These are phyloP conservation scores for Pelecanus crispus DNA, from an alignment of 2,113 vertebrate genomes.

Conservation along the genomic window DNA sequence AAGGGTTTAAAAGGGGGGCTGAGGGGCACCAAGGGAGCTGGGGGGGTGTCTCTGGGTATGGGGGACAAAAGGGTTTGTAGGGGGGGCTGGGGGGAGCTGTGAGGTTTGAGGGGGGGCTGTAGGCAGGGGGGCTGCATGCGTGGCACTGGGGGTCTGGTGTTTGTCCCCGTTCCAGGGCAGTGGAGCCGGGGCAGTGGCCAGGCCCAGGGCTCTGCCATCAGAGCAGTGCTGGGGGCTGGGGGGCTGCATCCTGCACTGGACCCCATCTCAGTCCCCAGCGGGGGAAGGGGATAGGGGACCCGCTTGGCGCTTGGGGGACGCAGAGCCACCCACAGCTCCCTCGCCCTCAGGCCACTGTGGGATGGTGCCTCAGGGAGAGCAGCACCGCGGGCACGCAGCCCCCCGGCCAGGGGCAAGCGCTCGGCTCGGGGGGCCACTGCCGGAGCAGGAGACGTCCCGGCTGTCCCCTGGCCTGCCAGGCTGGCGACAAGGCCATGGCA, in stretches of 20 bases:
- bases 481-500: accelerated
- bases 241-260: accelerated
- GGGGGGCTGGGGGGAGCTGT: background rate
- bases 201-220: accelerated
- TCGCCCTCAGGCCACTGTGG: accelerated
- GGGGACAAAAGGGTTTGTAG: too few relatives aligned
- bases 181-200: background rate
- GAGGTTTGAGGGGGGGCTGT: background rate
- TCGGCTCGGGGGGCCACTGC: accelerated
- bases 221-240: background rate
- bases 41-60: background rate
- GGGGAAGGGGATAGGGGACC: too few relatives aligned
- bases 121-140: accelerated
- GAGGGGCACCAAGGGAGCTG: too few relatives aligned
- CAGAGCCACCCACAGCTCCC: background rate
- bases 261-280: accelerated
- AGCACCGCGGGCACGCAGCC: accelerated
- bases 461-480: background rate
- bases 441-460: accelerated
- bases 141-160: background rate
- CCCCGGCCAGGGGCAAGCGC: too few relatives aligned
- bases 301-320: accelerated
- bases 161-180: accelerated
- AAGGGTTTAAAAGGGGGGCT: too few relatives aligned
- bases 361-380: background rate